Evolutionary conservation across 2,888 invertebrate genomes (phyloP).

Genomic region (Ophioninae sp.): DNA sequence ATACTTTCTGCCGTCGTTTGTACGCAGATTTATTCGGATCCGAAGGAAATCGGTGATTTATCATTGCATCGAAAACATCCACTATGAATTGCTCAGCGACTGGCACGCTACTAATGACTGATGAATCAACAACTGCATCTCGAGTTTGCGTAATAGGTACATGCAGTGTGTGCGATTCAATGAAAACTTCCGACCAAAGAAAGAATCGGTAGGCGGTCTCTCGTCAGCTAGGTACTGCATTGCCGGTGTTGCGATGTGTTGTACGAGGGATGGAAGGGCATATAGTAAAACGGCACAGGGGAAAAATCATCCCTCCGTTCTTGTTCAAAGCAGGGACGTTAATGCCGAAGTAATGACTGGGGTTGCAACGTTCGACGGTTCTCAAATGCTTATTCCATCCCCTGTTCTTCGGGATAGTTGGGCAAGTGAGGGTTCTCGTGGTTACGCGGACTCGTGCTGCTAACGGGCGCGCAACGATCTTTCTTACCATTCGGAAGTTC

Average conservation of each 20-base stretch:
- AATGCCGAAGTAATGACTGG: conserved; percentile 79
- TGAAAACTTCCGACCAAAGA: conserved; percentile 12
- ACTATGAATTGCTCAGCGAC: background rate
- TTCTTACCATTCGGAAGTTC: conserved; percentile 27
- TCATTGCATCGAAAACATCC: background rate
- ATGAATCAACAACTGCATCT: background rate
- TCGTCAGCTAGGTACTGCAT: conserved; percentile 17
- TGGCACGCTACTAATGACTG: conserved; percentile 28
- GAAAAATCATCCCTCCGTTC: conserved; percentile 73
- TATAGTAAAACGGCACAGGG: conserved; percentile 54
- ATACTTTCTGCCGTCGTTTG: background rate
- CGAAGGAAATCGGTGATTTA: background rate
- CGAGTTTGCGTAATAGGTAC: background rate
- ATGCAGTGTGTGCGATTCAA: background rate
- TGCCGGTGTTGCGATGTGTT: conserved; percentile 44
- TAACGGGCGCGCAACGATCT: conserved; percentile 53
- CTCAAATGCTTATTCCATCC: conserved; percentile 64
- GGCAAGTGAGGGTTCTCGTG: conserved; percentile 50
- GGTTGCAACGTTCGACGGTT: conserved; percentile 78
- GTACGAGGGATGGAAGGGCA: conserved; percentile 7
- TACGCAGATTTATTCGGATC: background rate
- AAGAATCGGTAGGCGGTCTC: conserved; percentile 54
- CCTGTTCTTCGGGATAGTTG: conserved; percentile 23
- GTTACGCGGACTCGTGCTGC: conserved; percentile 44
- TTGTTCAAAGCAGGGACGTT: conserved; percentile 66